These are phyloP conservation scores for Carettochelys insculpta DNA, from an alignment of 2,113 vertebrate species.

Conservation along the genomic window DNA sequence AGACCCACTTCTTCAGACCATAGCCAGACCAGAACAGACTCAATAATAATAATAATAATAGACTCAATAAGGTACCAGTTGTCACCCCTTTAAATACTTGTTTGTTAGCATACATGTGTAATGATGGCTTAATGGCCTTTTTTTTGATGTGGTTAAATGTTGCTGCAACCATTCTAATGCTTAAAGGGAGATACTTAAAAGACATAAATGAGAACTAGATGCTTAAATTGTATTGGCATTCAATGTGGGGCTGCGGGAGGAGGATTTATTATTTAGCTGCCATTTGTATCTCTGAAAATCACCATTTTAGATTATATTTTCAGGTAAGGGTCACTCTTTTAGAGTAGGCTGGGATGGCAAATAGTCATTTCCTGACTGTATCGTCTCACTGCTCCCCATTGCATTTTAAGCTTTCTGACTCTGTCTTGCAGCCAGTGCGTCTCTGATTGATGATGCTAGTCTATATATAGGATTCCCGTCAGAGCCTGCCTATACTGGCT, in stretches of 20 bases:
- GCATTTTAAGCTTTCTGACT: background rate
- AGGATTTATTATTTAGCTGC: background rate
- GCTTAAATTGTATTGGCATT: background rate
- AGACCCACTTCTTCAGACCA: too few relatives aligned
- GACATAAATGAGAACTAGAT: background rate
- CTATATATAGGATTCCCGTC: background rate
- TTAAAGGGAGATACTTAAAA: background rate
- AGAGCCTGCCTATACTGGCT: background rate
- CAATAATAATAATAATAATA: too few relatives aligned
- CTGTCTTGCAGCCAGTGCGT: background rate
- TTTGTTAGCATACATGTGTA: background rate
- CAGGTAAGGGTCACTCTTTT: background rate
- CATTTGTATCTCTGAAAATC: background rate
- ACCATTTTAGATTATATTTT: background rate
- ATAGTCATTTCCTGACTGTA: background rate
- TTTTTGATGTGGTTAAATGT: background rate
- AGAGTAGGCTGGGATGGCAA: background rate
- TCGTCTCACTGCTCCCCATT: background rate
- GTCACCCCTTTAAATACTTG: background rate
- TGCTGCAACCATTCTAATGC: background rate
- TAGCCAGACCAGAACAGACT: too few relatives aligned
- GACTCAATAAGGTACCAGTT: background rate
- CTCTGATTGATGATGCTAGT: background rate
- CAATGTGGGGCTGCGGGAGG: background rate
- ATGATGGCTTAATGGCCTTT: background rate